Conservation (phyloP, 2,113 vertebrate species). For the Cranoglanis bouderius region DNA sequence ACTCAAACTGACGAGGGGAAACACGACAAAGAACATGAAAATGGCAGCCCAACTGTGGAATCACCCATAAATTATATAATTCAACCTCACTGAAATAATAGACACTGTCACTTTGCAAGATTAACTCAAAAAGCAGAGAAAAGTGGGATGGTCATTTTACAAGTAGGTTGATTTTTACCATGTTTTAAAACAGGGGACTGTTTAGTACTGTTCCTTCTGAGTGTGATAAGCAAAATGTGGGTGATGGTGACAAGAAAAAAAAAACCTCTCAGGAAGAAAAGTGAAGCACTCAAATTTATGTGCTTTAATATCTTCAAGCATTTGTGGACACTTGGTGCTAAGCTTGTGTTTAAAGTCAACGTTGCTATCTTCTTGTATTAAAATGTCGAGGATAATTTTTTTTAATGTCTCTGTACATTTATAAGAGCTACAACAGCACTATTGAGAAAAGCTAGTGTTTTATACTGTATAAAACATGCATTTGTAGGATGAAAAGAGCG, state of each 20-base stretch:
- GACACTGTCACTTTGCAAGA: background rate
- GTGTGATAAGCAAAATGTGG: background rate
- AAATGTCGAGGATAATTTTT: background rate
- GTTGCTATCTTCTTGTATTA: background rate
- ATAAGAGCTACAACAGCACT: background rate
- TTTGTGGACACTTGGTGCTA: background rate
- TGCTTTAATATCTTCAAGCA: background rate
- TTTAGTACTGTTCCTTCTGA: background rate
- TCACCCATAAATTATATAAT: background rate
- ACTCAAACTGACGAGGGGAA: constrained; percentile 72
- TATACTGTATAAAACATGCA: background rate
- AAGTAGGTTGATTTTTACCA: background rate
- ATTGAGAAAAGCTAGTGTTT: background rate
- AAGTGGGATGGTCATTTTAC: background rate
- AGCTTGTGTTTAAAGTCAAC: background rate
- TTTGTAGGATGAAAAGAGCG: background rate
- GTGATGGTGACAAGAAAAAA: background rate
- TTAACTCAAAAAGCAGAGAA: background rate
- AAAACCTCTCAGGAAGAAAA: background rate
- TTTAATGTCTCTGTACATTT: constrained; percentile 5
- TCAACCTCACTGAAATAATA: background rate
- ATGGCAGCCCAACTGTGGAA: background rate
- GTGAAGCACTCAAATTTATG: background rate
- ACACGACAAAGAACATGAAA: background rate
- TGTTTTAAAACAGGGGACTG: too few species aligned